phyloP scores from a whole-genome alignment of 1,140 invertebrate genomes.

The Diorhabda elongata region DNA sequence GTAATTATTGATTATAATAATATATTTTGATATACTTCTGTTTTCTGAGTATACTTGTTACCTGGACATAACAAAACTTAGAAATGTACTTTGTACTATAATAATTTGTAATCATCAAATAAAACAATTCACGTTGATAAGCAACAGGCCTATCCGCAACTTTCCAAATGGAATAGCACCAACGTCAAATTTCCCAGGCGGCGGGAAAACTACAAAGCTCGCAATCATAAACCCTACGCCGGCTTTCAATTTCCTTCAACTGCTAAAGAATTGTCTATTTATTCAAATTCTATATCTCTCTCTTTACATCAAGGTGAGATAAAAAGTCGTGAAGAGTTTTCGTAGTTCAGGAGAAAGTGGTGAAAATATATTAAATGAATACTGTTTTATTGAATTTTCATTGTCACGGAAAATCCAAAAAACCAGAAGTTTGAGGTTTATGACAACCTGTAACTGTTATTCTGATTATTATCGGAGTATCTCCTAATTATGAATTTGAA shows the following conservation, averaged over 20 bases:
- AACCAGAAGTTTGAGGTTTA: too few relatives aligned
- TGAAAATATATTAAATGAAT: neutral
- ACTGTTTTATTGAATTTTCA: too few relatives aligned
- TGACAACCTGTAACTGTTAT: too few relatives aligned
- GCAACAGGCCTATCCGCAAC: neutral
- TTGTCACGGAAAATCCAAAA: too few relatives aligned
- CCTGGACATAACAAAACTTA: too few relatives aligned
- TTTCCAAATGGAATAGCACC: neutral
- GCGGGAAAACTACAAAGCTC: neutral
- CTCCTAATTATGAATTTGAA: too few relatives aligned
- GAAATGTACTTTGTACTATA: too few relatives aligned
- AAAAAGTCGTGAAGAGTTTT: neutral
- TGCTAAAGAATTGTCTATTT: conserved; percentile 2
- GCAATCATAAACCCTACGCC: conserved; percentile 1
- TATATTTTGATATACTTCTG: too few relatives aligned
- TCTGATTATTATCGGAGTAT: too few relatives aligned
- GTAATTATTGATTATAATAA: too few relatives aligned
- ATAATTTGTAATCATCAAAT: too few relatives aligned
- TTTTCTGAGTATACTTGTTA: too few relatives aligned
- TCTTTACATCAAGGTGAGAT: neutral
- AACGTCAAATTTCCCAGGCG: neutral
- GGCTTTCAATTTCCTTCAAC: conserved; percentile 1
- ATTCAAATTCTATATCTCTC: conserved; percentile 1
- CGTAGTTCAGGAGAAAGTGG: neutral
- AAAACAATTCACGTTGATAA: neutral